Percentiles rank a stretch among this genome's conserved stretches.
Evolutionary conservation across 1,140 invertebrate species (phyloP).

Genomic region (Bombus impatiens): DNA sequence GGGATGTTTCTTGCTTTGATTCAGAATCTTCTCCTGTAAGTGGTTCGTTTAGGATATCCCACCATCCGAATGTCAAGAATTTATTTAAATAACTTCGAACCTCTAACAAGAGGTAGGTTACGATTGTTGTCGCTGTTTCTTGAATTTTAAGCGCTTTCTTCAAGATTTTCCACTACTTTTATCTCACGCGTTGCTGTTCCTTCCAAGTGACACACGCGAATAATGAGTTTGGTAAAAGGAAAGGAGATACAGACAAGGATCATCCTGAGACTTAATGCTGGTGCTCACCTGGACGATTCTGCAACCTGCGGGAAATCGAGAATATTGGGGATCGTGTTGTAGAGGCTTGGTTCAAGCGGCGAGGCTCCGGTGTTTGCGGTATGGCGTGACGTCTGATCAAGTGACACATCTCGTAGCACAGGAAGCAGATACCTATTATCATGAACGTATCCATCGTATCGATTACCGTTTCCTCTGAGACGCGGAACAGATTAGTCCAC

Average conservation of each 20-base stretch:
- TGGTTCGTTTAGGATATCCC: no score
- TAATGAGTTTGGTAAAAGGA: neutral
- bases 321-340: conserved; percentile 72
- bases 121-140: neutral
- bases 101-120: no score
- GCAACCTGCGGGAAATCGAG: conserved; percentile 76
- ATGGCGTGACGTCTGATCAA: conserved; percentile 77
- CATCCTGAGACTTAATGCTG: conserved; percentile 55
- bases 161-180: neutral
- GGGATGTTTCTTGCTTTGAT: no score
- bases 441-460: conserved; percentile 83
- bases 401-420: conserved; percentile 84
- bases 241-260: neutral
- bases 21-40: no score
- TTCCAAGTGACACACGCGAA: neutral
- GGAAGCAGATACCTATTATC: conserved; percentile 83
- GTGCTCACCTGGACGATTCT: conserved; percentile 63
- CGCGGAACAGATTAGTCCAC: conserved; percentile 2
- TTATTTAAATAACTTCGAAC: no score
- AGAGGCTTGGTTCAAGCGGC: conserved; percentile 61
- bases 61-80: no score
- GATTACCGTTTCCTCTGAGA: conserved; percentile 15
- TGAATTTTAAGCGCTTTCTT: no score
- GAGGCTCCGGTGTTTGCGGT: conserved; percentile 68
- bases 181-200: neutral